Conservation (phyloP, 2,797 vertebrate genomes). For the Sebastes matsubarae region DNA sequence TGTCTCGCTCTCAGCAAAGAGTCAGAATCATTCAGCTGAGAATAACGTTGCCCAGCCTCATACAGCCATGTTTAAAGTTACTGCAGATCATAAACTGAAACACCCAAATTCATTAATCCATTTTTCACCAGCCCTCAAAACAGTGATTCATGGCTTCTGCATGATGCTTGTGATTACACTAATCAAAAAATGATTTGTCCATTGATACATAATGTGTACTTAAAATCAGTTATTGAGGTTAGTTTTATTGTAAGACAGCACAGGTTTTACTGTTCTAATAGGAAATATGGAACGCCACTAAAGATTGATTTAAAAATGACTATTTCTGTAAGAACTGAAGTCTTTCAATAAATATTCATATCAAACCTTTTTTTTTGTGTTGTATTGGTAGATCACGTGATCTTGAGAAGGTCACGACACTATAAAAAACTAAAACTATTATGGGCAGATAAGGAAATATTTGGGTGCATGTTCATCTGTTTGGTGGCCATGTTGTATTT, state of each 20-base stretch:
- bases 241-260: constrained; percentile 49
- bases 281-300: constrained; percentile 52
- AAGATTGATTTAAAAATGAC: constrained; percentile 55
- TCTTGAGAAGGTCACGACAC: not conserved
- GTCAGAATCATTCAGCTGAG: not conserved
- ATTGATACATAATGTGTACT: constrained; percentile 27
- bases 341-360: constrained; percentile 79
- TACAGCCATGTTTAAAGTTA: constrained; percentile 3
- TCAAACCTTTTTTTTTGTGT: constrained; percentile 25
- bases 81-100: not conserved
- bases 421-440: not conserved
- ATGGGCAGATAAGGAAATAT: not conserved
- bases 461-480: not conserved
- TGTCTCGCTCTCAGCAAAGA: constrained; percentile 20
- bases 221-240: constrained; percentile 5
- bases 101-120: not conserved
- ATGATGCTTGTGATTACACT: constrained; percentile 55
- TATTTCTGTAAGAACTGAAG: constrained; percentile 72
- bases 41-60: constrained; percentile 2
- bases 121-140: not conserved
- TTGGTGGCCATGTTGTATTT: not conserved
- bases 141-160: constrained; percentile 37
- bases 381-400: not conserved
- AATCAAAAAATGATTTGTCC: constrained; percentile 26
- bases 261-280: constrained; percentile 66